Conservation (phyloP, 2,113 vertebrate genomes). For the Oryctolagus cuniculus region mOryCun1.1 NC_091441.1:17106001-17106500, state of each 20-base stretch:
- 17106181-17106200: neutral
- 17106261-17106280: neutral
- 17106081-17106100: too few relatives aligned
- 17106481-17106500: too few relatives aligned
- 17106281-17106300: slow-evolving; percentile 16
- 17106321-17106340: neutral
- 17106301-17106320: neutral
- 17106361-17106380: neutral
- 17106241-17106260: neutral
- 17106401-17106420: neutral
- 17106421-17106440: neutral
- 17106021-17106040: too few relatives aligned
- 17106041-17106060: too few relatives aligned
- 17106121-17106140: neutral
- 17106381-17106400: neutral
- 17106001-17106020: too few relatives aligned
- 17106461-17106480: neutral
- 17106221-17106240: slow-evolving; percentile 6
- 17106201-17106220: neutral
- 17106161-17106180: neutral
- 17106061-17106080: too few relatives aligned
- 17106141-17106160: neutral
- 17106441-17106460: neutral
- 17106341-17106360: neutral
- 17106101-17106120: too few relatives aligned